Conservation (phyloP, 2,888 invertebrate genomes). For the Eretmocerus hayati region DNA sequence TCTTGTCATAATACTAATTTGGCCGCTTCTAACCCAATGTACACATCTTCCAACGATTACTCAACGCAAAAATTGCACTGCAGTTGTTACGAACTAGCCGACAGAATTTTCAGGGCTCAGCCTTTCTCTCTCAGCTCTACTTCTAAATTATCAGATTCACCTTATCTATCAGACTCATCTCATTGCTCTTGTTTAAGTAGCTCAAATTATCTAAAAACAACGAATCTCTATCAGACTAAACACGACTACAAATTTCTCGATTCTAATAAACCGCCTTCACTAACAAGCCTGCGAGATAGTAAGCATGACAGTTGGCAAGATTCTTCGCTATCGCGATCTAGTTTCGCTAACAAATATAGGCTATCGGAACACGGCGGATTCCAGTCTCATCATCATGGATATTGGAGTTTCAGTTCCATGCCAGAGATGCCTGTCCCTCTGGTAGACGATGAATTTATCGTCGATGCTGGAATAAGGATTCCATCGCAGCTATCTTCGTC, state of each 20-base stretch:
- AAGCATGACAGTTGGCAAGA: constrained; percentile 33
- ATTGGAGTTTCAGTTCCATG: constrained; percentile 45
- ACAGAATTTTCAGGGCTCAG: constrained; percentile 20
- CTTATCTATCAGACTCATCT: constrained; percentile 7
- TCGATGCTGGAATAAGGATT: constrained; percentile 44
- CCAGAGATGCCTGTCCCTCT: constrained; percentile 40
- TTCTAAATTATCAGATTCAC: background rate
- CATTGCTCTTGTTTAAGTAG: constrained; percentile 20
- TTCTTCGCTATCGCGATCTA: constrained; percentile 28
- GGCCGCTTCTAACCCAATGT: constrained; percentile 30
- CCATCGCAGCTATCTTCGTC: constrained; percentile 37
- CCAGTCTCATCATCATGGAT: constrained; percentile 37
- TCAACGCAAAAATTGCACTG: constrained; percentile 25
- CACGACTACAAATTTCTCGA: constrained; percentile 26
- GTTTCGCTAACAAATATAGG: constrained; percentile 19
- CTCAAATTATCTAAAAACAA: constrained; percentile 12
- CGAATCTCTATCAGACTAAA: constrained; percentile 10
- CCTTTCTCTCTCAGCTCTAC: background rate
- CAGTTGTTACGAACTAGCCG: constrained; percentile 32
- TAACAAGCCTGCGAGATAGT: constrained; percentile 32
- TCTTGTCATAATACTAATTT: constrained; percentile 27
- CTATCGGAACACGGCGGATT: constrained; percentile 29
- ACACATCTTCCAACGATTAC: constrained; percentile 29
- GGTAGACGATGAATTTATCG: constrained; percentile 43
- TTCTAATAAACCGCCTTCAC: constrained; percentile 29